These are phyloP conservation scores for Sphenopsis melanotis DNA, from an alignment of 2,797 vertebrate species.

Conservation along the genomic window DNA sequence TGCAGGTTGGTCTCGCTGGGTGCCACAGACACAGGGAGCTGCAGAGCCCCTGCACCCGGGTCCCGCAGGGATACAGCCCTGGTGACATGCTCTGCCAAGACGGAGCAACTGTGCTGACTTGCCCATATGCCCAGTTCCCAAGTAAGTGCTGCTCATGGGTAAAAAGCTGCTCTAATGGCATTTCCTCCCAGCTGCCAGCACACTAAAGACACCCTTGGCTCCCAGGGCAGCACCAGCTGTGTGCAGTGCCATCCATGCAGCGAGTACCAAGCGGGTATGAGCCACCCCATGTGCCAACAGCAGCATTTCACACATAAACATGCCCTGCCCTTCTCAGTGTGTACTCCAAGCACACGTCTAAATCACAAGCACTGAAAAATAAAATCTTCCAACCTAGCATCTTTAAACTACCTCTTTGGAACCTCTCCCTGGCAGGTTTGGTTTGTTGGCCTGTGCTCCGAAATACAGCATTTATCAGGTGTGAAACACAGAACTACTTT, in stretches of 20 bases:
- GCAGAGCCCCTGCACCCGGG: not conserved
- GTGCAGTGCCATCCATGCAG: not conserved
- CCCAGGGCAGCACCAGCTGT: not conserved
- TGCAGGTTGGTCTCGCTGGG: not conserved
- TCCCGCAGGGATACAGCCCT: not conserved
- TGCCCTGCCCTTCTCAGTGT: not conserved
- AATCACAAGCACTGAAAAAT: not conserved
- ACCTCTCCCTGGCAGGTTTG: not conserved
- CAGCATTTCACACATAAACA: not conserved
- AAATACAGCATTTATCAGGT: not conserved
- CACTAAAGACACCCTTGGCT: not conserved
- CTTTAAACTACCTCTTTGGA: not conserved
- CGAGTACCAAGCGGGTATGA: accelerated
- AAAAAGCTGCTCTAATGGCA: slow-evolving; percentile 20
- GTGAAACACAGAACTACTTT: not conserved
- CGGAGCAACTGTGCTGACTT: not conserved
- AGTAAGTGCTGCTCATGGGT: not conserved
- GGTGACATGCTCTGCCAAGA: not conserved
- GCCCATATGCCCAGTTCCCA: slow-evolving; percentile 22
- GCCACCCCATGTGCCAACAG: not conserved
- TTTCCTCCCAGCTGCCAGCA: not conserved
- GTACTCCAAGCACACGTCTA: not conserved
- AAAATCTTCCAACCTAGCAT: not conserved
- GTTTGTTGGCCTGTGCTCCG: not conserved
- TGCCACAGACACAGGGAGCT: not conserved